Evolutionary conservation across 2,888 invertebrate species (phyloP).

Genomic region (Brachypalpus laphriformis): DNA sequence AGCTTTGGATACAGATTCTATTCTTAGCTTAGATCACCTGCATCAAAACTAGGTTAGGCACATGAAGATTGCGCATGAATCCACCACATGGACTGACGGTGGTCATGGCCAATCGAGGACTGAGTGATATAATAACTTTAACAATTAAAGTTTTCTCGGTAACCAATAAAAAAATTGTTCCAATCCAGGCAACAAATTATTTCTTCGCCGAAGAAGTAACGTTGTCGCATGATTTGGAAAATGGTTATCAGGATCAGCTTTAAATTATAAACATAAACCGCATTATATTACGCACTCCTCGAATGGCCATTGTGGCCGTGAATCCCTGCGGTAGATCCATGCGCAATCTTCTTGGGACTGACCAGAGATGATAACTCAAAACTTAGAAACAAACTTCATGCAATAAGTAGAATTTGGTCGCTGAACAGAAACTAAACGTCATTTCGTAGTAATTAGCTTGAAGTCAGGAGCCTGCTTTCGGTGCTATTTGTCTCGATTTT

Average conservation of each 20-base stretch:
- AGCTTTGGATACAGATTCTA: no score
- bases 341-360: conserved; percentile 27
- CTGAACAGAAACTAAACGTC: not conserved
- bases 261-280: not conserved
- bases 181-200: conserved; percentile 23
- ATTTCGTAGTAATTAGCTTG: not conserved
- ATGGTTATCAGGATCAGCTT: not conserved
- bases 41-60: not conserved
- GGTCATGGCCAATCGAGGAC: conserved; percentile 60
- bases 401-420: not conserved
- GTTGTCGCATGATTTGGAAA: conserved; percentile 30
- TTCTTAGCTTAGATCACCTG: no score
- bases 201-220: conserved; percentile 32
- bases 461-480: no score
- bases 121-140: conserved; percentile 34
- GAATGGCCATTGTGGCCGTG: conserved; percentile 33
- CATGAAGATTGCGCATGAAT: conserved; percentile 46
- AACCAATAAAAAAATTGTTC: not conserved
- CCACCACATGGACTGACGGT: conserved; percentile 20
- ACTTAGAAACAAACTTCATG: not conserved
- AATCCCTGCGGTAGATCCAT: conserved; percentile 19
- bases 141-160: not conserved
- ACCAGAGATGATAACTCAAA: not conserved
- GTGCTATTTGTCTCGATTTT: no score
- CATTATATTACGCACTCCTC: conserved; percentile 25